Base-by-base conservation (phyloP, 2,888 invertebrate genomes). In the Drosophila nigritarsus region DNA sequence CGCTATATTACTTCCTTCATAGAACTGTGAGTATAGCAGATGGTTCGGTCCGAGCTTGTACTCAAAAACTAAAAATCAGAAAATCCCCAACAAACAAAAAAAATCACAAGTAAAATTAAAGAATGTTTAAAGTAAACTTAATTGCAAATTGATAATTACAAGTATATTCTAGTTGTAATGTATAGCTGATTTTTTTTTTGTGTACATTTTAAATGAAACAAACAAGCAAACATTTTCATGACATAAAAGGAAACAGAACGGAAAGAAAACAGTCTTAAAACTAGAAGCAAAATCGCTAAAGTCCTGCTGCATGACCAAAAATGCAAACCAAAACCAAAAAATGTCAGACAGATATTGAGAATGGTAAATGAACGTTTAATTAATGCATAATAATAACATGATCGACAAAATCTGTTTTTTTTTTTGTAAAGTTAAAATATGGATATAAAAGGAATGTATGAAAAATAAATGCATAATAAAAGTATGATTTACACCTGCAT, bases 351-450 rank as follows among this genome's bases (percentile, higher is more conserved):
- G 38, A 55, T 63, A 36, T 32, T 58, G 48, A 48, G 69, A 38
- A 74, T 61, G 59, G 48, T 58, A 71, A 68, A 55, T 51, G 61
- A 76, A 64, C 56, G 75, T 73, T 85, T 69, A 84, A 80, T 76
- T 66, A 61, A 78, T 86, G 53, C 36, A 56, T 69, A 67, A 72
- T 56, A 72, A 78, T 49, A 55, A 73, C 20, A 45, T 42, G 61
- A 60, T 66, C 36, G 29, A 60, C 49, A 20, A 34, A 67, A 38
- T 15, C 24, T 45, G 45, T 9, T 24, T 53, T 67, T 80, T 85
- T 85, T 86, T 86, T 90, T 90, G 90, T 88, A 90, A 80, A 75
- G 76, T 78, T 88, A 78, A 86, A 86, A 73, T 90, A 83, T 86
- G 81, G 65, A 69, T 83, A 86, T 78, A 83, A 83, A 80, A 65